Evolutionary conservation across 1,140 invertebrate genomes (phyloP).

Genomic region (Micrasema longulum): DNA sequence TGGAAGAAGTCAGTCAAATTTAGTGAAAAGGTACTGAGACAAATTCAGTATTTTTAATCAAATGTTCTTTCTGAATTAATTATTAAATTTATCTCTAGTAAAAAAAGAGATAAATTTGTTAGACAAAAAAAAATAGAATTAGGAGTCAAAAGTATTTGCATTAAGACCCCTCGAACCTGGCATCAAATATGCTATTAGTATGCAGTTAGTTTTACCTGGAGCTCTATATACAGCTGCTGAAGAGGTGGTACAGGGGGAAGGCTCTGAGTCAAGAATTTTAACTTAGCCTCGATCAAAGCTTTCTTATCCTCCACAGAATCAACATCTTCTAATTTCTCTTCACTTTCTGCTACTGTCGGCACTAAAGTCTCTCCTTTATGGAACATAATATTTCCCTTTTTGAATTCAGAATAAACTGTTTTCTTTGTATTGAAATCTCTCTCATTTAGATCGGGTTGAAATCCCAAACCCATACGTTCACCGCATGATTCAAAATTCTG

Average conservation of each 20-base stretch:
- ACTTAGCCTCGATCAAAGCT: conserved; percentile 44
- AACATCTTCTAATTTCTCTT: conserved; percentile 24
- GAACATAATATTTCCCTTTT: conserved; percentile 43
- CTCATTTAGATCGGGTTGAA: conserved; percentile 29
- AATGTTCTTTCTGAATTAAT: neutral
- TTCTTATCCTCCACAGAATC: conserved; percentile 42
- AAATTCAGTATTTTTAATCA: neutral
- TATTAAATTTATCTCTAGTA: neutral
- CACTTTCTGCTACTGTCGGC: conserved; percentile 1
- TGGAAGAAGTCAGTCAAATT: no score
- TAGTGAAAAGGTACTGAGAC: neutral
- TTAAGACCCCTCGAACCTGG: neutral
- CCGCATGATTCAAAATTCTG: conserved; percentile 43
- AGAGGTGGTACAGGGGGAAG: conserved; percentile 47
- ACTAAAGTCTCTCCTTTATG: conserved; percentile 36
- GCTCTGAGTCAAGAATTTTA: conserved; percentile 50
- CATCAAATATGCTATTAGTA: no score
- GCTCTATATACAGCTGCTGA: conserved; percentile 49
- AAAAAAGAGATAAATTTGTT: neutral
- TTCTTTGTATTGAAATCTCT: conserved; percentile 5
- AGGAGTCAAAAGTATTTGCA: no score
- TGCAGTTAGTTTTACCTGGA: conserved; percentile 38
- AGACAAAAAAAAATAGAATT: neutral
- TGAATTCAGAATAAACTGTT: conserved; percentile 37
- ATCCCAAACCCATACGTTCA: conserved; percentile 48